Base-by-base conservation (phyloP, 2,888 invertebrate genomes). In the Polyommatus icarus region DNA sequence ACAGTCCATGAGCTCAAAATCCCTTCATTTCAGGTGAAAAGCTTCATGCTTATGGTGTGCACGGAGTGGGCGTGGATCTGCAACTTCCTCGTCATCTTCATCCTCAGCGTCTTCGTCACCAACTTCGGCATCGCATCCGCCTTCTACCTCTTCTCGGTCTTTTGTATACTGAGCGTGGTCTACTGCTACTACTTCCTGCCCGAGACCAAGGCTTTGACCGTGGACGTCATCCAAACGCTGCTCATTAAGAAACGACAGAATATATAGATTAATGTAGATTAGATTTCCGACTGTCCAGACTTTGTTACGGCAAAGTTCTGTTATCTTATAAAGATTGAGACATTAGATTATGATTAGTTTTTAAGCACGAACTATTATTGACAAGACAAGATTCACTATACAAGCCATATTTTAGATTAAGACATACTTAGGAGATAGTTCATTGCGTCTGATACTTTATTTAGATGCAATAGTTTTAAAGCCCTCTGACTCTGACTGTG, bases 61-160 rank as follows among this genome's bases (percentile, higher is more conserved):
- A 78, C 88, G 1, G 90, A 91, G 76, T 90, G 88, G 87, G 82
- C 84, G 0, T 90, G 89, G 86, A 79, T 90, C 6, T 87, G 88
- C 83, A 88, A 86, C 81, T 90, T 88, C 72, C 72, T 88, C 0
- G 83, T 89, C 24, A 85, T 91, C 5, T 87, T 88, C 82, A 85
- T 87, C 78, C 90, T 89, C 84, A 89, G 87, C 72, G 89, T 90
- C 0, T 82, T 90, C 29, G 85, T 89, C 1, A 80, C 82, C 0
- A 82, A 84, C 1, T 83, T 90, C 2, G 90, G 90, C 0, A 81
- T 90, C 54, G 89, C 89, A 0, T 85, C 87, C 0, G 84, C 90
- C 1, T 91, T 91, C 83, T 91, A 88, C 80, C 71, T 89, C 61
- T 91, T 91, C 81, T 84, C 87, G 0, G 59, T 18, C 1, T 79